These are phyloP conservation scores for Frankliniella fusca DNA, from an alignment of 2,888 invertebrate genomes.

Conservation along the genomic window DNA sequence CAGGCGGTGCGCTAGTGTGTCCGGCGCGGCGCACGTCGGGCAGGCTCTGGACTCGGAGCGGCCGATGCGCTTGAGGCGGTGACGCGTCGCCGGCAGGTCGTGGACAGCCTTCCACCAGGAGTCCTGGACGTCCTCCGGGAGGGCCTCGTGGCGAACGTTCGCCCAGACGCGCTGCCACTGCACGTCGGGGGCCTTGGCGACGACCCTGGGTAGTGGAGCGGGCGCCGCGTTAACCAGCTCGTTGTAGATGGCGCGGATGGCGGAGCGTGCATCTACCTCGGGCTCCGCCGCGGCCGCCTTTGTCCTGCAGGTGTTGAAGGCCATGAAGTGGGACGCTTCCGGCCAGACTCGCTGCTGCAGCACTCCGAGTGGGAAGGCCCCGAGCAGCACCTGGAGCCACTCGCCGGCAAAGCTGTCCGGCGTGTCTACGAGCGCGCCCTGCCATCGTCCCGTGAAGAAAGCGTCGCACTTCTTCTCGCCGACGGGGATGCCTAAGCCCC, in stretches of 20 bases:
- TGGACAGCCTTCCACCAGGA: not conserved
- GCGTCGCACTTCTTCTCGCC: no score
- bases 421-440: no score
- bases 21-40: not conserved
- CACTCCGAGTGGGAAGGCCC: no score
- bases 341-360: no score
- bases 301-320: not conserved
- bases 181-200: not conserved
- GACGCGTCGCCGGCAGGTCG: not conserved
- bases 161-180: not conserved
- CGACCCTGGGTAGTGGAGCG: not conserved
- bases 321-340: not conserved
- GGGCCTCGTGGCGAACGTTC: not conserved
- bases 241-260: not conserved
- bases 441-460: no score
- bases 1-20: no score
- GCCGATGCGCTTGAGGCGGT: not conserved
- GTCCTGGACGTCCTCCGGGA: no score
- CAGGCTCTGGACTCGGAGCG: not conserved
- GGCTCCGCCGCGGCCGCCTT: not conserved
- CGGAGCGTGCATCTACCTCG: not conserved
- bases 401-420: no score
- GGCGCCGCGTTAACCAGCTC: not conserved
- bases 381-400: no score
- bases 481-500: no score